Conservation (phyloP, 1,140 invertebrate species). For the Melanaphis sacchari region DNA sequence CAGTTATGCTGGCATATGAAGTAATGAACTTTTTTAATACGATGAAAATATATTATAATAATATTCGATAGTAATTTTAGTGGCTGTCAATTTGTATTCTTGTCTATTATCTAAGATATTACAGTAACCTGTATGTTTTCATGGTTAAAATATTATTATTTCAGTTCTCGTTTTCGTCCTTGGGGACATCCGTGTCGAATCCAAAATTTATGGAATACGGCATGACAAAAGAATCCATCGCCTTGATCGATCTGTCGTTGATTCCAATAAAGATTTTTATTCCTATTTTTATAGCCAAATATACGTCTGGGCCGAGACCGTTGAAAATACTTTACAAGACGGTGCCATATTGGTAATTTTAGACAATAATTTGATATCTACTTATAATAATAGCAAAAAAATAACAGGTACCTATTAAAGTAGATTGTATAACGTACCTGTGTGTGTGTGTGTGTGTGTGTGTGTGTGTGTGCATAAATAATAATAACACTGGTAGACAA, state of each 20-base stretch:
- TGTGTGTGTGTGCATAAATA: no score
- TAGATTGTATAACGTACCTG: no score
- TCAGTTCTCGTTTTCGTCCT: constrained; percentile 19
- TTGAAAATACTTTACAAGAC: constrained; percentile 89
- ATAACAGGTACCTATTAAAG: no score
- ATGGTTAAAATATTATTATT: neutral
- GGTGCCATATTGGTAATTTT: constrained; percentile 78
- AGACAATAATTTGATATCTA: neutral
- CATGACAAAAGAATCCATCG: constrained; percentile 93
- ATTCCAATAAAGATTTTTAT: constrained; percentile 94
- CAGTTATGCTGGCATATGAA: constrained; percentile 9
- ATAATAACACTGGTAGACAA: no score
- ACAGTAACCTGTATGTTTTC: neutral
- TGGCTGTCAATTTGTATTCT: neutral
- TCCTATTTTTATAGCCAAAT: constrained; percentile 85
- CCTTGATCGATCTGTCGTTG: constrained; percentile 88
- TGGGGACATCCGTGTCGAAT: constrained; percentile 75
- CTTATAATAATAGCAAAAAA: no score
- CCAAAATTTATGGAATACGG: constrained; percentile 95
- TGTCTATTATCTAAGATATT: neutral
- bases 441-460: no score
- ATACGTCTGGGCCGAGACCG: constrained; percentile 86
- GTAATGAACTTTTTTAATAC: neutral
- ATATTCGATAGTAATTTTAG: neutral
- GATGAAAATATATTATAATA: neutral